Percentiles rank a stretch among this genome's conserved stretches.
Evolutionary conservation across 2,888 invertebrate genomes (phyloP).

Genomic region (Ennomos quercinarius): DNA sequence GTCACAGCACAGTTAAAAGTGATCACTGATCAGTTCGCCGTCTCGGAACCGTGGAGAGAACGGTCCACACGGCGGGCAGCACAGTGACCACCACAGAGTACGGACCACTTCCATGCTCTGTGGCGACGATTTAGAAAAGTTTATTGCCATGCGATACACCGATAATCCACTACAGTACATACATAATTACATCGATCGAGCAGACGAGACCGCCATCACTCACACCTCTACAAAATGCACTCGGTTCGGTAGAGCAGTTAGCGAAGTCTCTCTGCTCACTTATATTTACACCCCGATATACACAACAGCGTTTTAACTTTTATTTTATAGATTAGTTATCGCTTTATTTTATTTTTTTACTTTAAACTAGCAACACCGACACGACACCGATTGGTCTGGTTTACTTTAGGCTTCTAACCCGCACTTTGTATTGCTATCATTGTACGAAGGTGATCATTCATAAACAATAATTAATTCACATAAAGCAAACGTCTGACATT

Average conservation of each 20-base stretch:
- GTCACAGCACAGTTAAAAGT: conserved; percentile 36
- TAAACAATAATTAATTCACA: conserved; percentile 22
- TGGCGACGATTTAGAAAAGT: conserved; percentile 38
- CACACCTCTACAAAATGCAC: conserved; percentile 1
- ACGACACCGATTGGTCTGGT: conserved; percentile 81
- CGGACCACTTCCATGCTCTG: neutral
- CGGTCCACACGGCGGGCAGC: conserved; percentile 2
- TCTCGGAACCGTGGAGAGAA: conserved; percentile 10
- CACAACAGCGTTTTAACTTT: conserved; percentile 54
- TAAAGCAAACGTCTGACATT: conserved; percentile 26
- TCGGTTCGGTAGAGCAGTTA: conserved; percentile 13
- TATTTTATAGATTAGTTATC: conserved; percentile 61
- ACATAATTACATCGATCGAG: conserved; percentile 29
- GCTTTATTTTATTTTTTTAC: conserved; percentile 52
- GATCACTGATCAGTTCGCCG: conserved; percentile 18
- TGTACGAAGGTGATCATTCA: conserved; percentile 40
- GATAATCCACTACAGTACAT: conserved; percentile 51
- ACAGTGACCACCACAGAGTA: conserved; percentile 16
- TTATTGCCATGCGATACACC: conserved; percentile 71
- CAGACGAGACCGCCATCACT: conserved; percentile 29
- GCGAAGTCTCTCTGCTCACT: conserved; percentile 44
- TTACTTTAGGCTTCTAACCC: conserved; percentile 62
- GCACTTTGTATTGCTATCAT: conserved; percentile 73
- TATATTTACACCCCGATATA: conserved; percentile 59
- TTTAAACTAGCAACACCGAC: conserved; percentile 73